Evolutionary conservation across 2,797 vertebrate species (phyloP), one percentile per base, ranked within the genome.

Genomic region (Pipistrellus pipistrellus): DNA sequence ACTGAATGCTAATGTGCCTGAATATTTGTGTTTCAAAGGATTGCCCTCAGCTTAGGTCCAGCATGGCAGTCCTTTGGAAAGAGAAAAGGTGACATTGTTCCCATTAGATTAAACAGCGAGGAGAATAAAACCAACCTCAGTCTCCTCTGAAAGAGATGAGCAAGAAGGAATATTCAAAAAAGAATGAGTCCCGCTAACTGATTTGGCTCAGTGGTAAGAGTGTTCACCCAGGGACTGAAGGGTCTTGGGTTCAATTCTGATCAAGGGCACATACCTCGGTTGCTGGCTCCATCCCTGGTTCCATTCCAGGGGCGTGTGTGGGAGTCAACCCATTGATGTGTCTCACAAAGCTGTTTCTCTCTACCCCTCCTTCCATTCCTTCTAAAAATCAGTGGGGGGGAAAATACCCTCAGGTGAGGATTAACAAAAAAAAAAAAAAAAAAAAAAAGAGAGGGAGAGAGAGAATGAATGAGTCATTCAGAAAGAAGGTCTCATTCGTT

Each of bases 11-110:
- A 46, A 86, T 55, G 71, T 0, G 77, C 25, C 0, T 59, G 25
- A 94, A 41, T 21, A 78, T 87, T 71, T 9, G 17, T 77, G n/a
- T 95, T 92, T 66, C 53, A 90, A 81, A 92, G 21, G 8, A 59
- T 69, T 1, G 0, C 27, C 51, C 25, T 51, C 14, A 27, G 30
- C 3, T 53, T 46, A 95, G 20, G 20, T 91, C 51, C 51, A 78
- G 12, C 21, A 21, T 13, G n/a, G 55, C 30, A 78, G 46, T 48
- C 44, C 77, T 53, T 66, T 41, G 38, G 20, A 75, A 59, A 35
- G 8, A 35, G 23, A 35, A 85, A 80, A 80, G 62, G 20, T 23
- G 46, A 51, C 8, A 25, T 48, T 38, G 38, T 30, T 17, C 77
- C 14, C 44, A 25, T 77, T 57, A 14, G n/a, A 76, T 84, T 57